Conservation (phyloP, 2,888 invertebrate species). For the Phaonia tiefii region DNA sequence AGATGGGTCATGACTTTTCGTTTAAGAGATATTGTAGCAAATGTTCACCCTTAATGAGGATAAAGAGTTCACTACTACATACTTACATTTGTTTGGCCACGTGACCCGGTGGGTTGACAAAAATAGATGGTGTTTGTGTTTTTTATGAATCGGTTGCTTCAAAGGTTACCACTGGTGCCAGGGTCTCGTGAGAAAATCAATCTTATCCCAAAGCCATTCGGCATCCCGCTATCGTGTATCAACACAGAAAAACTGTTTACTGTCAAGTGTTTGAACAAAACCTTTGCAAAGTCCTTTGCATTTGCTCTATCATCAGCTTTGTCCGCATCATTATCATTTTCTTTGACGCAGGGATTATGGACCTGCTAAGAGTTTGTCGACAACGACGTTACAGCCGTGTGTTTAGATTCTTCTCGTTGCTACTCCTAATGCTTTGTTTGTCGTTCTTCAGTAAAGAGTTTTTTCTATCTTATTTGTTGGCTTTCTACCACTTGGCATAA, state of each 20-base stretch:
- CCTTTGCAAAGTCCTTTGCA: slow-evolving; percentile 33
- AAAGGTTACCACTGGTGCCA: slow-evolving; percentile 22
- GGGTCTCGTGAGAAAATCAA: slow-evolving; percentile 41
- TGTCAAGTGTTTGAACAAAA: slow-evolving; percentile 53
- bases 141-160: background rate
- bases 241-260: slow-evolving; percentile 6
- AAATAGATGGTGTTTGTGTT: no score
- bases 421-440: slow-evolving; percentile 30
- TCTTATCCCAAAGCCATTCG: slow-evolving; percentile 18
- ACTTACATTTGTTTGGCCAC: slow-evolving; percentile 13
- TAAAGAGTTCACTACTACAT: background rate
- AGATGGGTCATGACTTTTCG: background rate
- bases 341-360: slow-evolving; percentile 52
- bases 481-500: slow-evolving; percentile 52
- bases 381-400: slow-evolving; percentile 27
- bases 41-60: slow-evolving; percentile 1
- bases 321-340: slow-evolving; percentile 52
- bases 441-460: slow-evolving; percentile 11
- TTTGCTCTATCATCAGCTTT: slow-evolving; percentile 1
- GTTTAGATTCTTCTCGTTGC: slow-evolving; percentile 21
- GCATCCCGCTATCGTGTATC: slow-evolving; percentile 31
- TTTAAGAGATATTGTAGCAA: background rate
- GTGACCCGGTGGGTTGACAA: background rate
- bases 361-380: slow-evolving; percentile 33
- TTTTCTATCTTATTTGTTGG: no score